Conservation (phyloP, 2,797 vertebrate genomes). For the Galagoides demidoff region DNA sequence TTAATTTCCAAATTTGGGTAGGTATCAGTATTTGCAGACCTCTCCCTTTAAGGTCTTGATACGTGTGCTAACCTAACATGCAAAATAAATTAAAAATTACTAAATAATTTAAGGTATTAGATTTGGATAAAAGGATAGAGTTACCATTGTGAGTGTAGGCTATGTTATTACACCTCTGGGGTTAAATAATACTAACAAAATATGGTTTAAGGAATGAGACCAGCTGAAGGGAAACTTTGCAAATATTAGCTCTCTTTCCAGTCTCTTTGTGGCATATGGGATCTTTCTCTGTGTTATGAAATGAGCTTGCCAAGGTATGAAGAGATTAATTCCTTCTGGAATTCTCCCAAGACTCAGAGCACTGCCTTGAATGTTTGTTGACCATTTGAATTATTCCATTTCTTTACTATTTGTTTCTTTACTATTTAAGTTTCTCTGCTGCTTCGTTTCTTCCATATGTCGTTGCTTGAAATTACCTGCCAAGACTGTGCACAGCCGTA, state of each 20-base stretch:
- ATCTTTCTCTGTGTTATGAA: background rate
- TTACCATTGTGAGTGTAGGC: background rate
- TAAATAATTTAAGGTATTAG: conserved; percentile 22
- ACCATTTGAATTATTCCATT: background rate
- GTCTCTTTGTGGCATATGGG: background rate
- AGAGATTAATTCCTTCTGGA: background rate
- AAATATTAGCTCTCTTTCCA: background rate
- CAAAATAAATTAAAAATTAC: conserved; percentile 12
- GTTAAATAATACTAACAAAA: conserved; percentile 37
- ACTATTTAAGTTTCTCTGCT: background rate
- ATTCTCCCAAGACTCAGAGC: background rate
- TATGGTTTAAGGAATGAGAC: background rate
- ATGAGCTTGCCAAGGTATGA: background rate
- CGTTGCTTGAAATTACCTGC: conserved; percentile 21
- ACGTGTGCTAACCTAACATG: background rate
- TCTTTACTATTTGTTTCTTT: background rate
- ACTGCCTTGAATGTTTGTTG: background rate
- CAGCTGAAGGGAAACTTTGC: background rate
- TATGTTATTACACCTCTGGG: background rate
- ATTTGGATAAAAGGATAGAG: background rate
- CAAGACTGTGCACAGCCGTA: background rate
- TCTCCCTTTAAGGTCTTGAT: background rate
- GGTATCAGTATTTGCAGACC: background rate
- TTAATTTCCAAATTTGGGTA: conserved; percentile 11
- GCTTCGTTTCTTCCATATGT: background rate